Evolutionary conservation across 1,140 invertebrate genomes (phyloP), one percentile per base, ranked within the genome.

Genomic region (Drosophila subpulchrella): DNA sequence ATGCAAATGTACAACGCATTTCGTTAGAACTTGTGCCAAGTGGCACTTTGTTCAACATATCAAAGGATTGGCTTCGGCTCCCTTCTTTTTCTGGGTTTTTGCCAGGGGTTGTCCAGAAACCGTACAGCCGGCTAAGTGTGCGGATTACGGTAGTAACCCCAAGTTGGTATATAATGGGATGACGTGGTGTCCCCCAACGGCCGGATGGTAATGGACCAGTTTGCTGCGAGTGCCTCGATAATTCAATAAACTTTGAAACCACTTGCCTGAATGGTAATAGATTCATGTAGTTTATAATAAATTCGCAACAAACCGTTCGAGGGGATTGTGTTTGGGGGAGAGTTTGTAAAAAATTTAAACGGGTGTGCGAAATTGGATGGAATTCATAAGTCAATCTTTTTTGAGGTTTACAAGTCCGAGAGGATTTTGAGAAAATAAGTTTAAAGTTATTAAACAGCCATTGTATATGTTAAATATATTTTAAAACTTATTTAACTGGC

Each of bases 41-140:
- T 88, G 82, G 79, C 82, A 86, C 78, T 68, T 75, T 83, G 74
- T 82, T 82, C 79, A 88, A 79, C 83, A 86, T 88, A 88, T 86
- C 83, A 86, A 86, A 88, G 79, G 75, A 76, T 72, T 82, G 68
- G 76, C 81, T 56, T n/a, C 36, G 68, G 76, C 77, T 56, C 17
- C 36, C 59, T 42, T 66, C 41, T 61, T 34, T 55, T 70, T 24
- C 15, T 17, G 47, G 15, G 30, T 3, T 46, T 27, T 5, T 15
- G 24, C 65, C 51, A 41, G 7, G 67, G 63, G 67, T 70, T 70
- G 66, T 47, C 67, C 67, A 39, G 30, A 58, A 63, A 46, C 36
- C 36, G 13, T 24, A 47, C 53, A 65, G 59, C 36, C 65, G 41
- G 38, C 58, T 42, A 66, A 70, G 63, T 54, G 67, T 56, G 50